Conservation (phyloP, 2,888 invertebrate species). For the Alloplasta piceator region DNA sequence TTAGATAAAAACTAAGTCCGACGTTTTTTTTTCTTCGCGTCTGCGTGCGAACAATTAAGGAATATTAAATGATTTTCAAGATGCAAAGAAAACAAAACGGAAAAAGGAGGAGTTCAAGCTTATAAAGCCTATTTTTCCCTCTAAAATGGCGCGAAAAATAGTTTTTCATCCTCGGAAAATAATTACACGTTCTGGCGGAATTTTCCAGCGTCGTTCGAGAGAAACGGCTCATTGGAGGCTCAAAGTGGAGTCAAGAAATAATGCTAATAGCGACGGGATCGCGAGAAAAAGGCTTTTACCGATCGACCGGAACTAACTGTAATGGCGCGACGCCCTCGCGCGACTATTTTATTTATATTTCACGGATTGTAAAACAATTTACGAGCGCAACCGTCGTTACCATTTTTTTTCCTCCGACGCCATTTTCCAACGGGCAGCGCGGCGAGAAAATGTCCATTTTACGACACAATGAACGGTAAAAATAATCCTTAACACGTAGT, state of each 20-base stretch:
- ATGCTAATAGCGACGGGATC: background rate
- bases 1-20: slow-evolving; percentile 57
- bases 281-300: background rate
- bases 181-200: background rate
- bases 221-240: background rate
- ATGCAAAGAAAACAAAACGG: no score
- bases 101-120: no score
- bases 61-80: no score
- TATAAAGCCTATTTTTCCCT: no score
- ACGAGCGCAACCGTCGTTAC: background rate
- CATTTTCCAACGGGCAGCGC: background rate
- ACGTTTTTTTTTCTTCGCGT: background rate
- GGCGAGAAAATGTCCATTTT: no score
- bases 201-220: background rate
- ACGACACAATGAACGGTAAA: no score
- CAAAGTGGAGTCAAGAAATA: background rate
- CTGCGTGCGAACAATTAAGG: slow-evolving; percentile 2
- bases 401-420: slow-evolving; percentile 1
- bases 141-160: background rate
- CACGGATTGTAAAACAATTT: background rate
- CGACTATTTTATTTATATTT: no score
- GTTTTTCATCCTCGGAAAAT: background rate
- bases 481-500: no score
- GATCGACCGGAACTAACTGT: slow-evolving; percentile 9
- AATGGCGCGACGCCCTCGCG: background rate